phyloP scores from a whole-genome alignment of 2,888 invertebrate genomes.

The Napeogenes sylphis region DNA sequence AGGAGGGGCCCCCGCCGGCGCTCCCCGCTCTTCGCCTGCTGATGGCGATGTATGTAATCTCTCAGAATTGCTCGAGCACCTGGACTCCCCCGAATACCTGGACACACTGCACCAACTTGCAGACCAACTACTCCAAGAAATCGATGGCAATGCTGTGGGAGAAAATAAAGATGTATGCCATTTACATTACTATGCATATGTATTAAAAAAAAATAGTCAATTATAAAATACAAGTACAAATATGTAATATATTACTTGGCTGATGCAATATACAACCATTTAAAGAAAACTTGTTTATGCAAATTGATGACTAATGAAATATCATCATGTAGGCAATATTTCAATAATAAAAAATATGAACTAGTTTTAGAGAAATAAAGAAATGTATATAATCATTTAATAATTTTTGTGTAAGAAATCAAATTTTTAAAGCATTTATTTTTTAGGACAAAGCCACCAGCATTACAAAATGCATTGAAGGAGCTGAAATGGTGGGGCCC shows the following conservation, averaged over 20 bases:
- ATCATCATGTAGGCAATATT: too few relatives aligned
- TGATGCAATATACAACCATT: conserved; percentile 9
- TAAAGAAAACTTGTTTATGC: conserved; percentile 9
- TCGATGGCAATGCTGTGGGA: conserved; percentile 84
- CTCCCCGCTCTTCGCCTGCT: conserved; percentile 83
- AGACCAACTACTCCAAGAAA: conserved; percentile 88
- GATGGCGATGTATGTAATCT: conserved; percentile 89
- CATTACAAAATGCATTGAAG: conserved; percentile 63
- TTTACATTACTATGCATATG: neutral
- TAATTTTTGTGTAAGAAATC: neutral
- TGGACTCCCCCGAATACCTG: conserved; percentile 85
- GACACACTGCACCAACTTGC: conserved; percentile 88
- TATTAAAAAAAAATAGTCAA: neutral
- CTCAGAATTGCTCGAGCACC: conserved; percentile 88
- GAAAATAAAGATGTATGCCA: conserved; percentile 80
- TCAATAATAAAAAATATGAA: too few relatives aligned
- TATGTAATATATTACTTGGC: neutral
- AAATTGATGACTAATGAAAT: neutral
- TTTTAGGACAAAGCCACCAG: conserved; percentile 59
- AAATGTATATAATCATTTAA: neutral
- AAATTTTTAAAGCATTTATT: conserved; percentile 11
- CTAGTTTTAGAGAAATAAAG: too few relatives aligned
- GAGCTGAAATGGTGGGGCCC: conserved; percentile 91
- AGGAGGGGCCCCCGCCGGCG: conserved; percentile 85
- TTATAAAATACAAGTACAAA: neutral